Evolutionary conservation across 2,888 invertebrate species (phyloP), one percentile per base, ranked within the genome.

Genomic region (Drosophila austrosaltans): DNA sequence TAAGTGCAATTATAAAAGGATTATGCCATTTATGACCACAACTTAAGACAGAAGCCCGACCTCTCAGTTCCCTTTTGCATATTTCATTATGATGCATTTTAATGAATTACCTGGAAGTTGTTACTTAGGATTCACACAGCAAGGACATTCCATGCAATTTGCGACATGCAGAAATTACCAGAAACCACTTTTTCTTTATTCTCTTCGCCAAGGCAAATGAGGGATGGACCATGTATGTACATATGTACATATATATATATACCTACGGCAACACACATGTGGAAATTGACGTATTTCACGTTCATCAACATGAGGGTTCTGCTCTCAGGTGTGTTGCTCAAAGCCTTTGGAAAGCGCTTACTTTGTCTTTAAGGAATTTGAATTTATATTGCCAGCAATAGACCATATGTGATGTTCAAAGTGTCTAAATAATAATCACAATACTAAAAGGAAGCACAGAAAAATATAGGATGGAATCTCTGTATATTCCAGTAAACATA

Each of bases 1-100:
- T 83, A 67, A 77, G 67, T 76, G 87, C 79, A 84, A 87, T 89
- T 89, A 89, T 89, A 85, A 85, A 85, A 84, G 85, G 82, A 89
- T 85, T 88, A 75, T 79, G 76, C 63, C 81, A 82, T 78, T 66
- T 68, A 67, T 71, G 78, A 71, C 75, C 70, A 44, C 63, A 7
- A 16, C 36, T 16, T 20, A n/a, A 53, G 16, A 22, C 16, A 59
- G 44, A 22, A 62, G 32, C 53, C 39, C 53, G 42, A 30, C 57
- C 39, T 32, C 56, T n/a, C 30, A 53, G 62, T n/a, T 22, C 36
- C 28, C n/a, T n/a, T n/a, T 2, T 48, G 42, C 68, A 64, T 63
- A 57, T 61, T 75, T 72, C 74, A 72, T 79, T 79, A 76, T 80
- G 80, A 72, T 22, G 78, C 72, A 71, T 59, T 73, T 87, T 76